Percentiles rank a stretch among this genome's conserved stretches.
Conservation (phyloP, 1,140 invertebrate genomes). For the Trichonephila clavata region DNA sequence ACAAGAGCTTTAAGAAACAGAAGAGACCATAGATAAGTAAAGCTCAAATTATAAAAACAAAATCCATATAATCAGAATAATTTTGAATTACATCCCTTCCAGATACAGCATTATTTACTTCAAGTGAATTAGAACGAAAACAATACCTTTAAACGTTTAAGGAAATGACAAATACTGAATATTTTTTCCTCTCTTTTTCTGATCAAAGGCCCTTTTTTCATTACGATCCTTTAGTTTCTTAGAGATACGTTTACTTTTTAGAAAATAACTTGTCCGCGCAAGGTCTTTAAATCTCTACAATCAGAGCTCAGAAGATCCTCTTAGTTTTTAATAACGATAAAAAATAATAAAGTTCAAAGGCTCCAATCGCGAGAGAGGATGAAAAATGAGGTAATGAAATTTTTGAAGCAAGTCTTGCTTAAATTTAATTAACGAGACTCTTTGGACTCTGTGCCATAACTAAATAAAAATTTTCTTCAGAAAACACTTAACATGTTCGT, state of each 20-base stretch:
- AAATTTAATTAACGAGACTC: conserved; percentile 52
- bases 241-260: not conserved
- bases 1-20: not conserved
- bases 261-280: not conserved
- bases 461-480: conserved; percentile 14
- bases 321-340: conserved; percentile 42
- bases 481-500: conserved; percentile 30
- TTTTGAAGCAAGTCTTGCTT: conserved; percentile 44
- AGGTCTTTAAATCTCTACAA: not conserved
- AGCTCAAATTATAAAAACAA: not conserved
- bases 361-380: not conserved
- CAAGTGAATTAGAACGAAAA: not conserved
- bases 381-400: conserved; percentile 61
- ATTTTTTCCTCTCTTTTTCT: not conserved
- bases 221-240: not conserved
- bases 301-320: not conserved
- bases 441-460: not conserved
- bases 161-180: not conserved
- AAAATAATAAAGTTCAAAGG: not conserved
- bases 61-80: not conserved
- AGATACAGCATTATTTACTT: not conserved
- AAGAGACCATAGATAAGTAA: not conserved
- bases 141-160: not conserved
- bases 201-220: conserved; percentile 4
- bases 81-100: not conserved